Percentiles rank a stretch among this genome's conserved stretches.
Evolutionary conservation across 2,888 invertebrate genomes (phyloP).

Genomic region (Ochropacha duplaris): DNA sequence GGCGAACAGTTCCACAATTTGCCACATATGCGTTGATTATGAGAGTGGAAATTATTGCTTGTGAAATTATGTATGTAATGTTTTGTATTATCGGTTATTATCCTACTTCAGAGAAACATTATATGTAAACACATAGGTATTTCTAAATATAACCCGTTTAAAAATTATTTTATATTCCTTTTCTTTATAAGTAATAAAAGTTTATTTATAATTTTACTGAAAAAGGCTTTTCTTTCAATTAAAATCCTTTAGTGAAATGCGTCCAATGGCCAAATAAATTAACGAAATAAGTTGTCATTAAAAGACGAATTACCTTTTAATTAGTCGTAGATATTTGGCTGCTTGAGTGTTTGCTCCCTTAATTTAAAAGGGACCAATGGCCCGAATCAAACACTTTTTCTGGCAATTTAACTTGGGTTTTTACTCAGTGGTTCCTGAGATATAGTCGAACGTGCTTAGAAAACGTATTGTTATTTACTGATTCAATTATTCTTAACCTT

Average conservation of each 20-base stretch:
- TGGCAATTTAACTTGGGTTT: slow-evolving; percentile 13
- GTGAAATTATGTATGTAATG: not conserved
- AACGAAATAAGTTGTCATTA: slow-evolving; percentile 7
- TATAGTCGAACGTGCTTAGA: slow-evolving; percentile 20
- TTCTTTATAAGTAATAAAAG: too few relatives aligned
- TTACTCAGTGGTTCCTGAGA: slow-evolving; percentile 21
- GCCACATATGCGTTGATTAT: too few relatives aligned
- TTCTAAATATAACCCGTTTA: too few relatives aligned
- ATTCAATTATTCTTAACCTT: slow-evolving; percentile 27
- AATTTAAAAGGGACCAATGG: slow-evolving; percentile 14
- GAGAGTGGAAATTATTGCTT: not conserved
- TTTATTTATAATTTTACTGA: too few relatives aligned
- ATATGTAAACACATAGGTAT: too few relatives aligned
- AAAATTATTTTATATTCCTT: too few relatives aligned
- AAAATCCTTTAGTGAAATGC: slow-evolving; percentile 8
- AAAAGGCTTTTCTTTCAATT: not conserved
- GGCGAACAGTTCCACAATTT: too few relatives aligned
- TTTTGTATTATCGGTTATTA: too few relatives aligned
- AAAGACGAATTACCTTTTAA: slow-evolving; percentile 11
- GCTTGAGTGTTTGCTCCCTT: not conserved
- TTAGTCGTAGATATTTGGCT: slow-evolving; percentile 2
- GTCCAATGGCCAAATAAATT: slow-evolving; percentile 7
- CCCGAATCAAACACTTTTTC: slow-evolving; percentile 7
- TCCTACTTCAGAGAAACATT: too few relatives aligned
- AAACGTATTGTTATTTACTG: slow-evolving; percentile 28